Base-by-base conservation (phyloP, 2,797 vertebrate genomes). In the Ctenochaetus hawaiiensis region DNA sequence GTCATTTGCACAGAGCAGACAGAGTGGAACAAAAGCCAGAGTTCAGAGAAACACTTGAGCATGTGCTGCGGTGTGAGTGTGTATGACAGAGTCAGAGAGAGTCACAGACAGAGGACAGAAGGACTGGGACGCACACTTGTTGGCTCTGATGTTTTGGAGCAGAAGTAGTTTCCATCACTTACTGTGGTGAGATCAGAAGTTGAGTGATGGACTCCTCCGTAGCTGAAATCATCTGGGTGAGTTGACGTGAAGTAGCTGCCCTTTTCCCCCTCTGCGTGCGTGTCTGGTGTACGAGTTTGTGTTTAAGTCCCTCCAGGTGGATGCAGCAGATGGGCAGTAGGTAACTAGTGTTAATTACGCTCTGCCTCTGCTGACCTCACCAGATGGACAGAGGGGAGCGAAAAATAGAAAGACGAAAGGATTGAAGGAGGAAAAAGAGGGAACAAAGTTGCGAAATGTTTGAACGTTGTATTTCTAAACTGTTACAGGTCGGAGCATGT, bases 21-120 rank as follows among this genome's bases (percentile, higher is more conserved):
- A 87, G 87, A 90, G 86, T 85, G 92, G 90, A 95, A 95, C 94
- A 94, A 95, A 93, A 94, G 92, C 90, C 91, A 92, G 92, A 85
- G 91, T 93, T 90, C 90, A 94, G 91, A 74, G 87, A 87, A 90
- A 92, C 91, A 92, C 90, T 91, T 62, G 76, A 89, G 91, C 92
- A 90, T 91, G 90, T 90, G 87, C 79, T 56, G 76, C 10, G 67
- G 83, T 64, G 76, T 73, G 89, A 83, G 83, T 68, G 80, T 84
- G 78, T 82, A 47, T 84, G 86, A 89, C 75, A 76, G 81, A 78
- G 85, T 77, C 83, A 49, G 73, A 69, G 58, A 17, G 78, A 86
- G 78, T 77, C 72, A 54, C 70, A 74, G 71, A 67, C 77, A 44
- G 58, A 69, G 43, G 54, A 62, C 43, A 69, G 75, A 61, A 30